Percentiles rank a stretch among this genome's conserved stretches.
Conservation (phyloP, 2,113 vertebrate species). For the Tringa solitaria region DNA sequence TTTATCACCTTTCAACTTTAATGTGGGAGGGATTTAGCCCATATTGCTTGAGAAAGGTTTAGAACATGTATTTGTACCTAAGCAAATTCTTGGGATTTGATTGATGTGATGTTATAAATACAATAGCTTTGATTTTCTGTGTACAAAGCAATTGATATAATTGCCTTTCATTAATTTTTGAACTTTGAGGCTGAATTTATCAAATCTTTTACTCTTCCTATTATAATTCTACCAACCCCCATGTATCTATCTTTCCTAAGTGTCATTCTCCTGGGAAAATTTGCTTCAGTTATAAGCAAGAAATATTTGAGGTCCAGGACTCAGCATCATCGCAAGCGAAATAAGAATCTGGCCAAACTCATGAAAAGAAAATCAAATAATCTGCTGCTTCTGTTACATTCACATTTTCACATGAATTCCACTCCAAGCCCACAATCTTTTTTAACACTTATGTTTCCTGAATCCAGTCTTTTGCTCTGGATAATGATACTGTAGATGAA, state of each 20-base stretch:
- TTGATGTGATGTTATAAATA: not conserved
- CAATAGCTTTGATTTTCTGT: not conserved
- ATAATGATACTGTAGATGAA: not conserved
- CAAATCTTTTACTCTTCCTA: not conserved
- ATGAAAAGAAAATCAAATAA: not conserved
- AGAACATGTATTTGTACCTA: not conserved
- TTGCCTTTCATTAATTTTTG: not conserved
- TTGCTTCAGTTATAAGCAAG: not conserved
- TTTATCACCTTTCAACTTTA: not conserved
- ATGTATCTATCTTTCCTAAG: not conserved
- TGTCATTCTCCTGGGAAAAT: not conserved
- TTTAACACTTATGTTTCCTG: not conserved
- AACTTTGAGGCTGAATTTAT: not conserved
- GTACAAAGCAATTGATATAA: not conserved
- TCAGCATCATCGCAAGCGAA: not conserved
- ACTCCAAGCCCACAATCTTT: not conserved
- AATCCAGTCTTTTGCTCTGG: not conserved
- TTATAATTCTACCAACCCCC: not conserved
- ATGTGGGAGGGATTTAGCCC: not conserved
- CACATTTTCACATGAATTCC: not conserved
- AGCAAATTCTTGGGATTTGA: not conserved
- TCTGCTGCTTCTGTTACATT: not conserved
- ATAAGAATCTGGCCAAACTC: not conserved
- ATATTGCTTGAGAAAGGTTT: not conserved
- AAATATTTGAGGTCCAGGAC: not conserved